Evolutionary conservation across 2,797 vertebrate genomes (phyloP).

Genomic region (Notamacropus eugenii): DNA sequence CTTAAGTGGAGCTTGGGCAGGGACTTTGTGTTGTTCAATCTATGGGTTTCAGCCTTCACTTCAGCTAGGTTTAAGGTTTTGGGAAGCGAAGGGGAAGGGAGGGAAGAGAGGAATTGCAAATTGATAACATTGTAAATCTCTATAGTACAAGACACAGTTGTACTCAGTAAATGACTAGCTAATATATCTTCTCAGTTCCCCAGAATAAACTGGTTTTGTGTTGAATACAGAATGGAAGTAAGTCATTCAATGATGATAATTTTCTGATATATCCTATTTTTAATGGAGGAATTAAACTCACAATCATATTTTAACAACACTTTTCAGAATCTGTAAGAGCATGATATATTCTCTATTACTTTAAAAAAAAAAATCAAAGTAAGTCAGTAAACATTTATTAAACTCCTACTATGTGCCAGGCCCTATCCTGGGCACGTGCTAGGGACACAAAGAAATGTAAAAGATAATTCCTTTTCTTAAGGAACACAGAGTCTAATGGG

Average conservation of each 20-base stretch:
- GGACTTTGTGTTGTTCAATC: too few relatives aligned
- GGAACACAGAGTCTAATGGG: too few relatives aligned
- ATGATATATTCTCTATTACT: slow-evolving; percentile 1
- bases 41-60: too few relatives aligned
- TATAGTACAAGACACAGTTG: neutral
- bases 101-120: neutral
- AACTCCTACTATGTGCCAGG: too few relatives aligned
- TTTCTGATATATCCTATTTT: slow-evolving; percentile 25
- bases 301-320: slow-evolving; percentile 49
- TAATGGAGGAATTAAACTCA: slow-evolving; percentile 40
- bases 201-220: neutral
- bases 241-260: slow-evolving; percentile 6
- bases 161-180: slow-evolving; percentile 52
- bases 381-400: too few relatives aligned
- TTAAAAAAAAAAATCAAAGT: neutral
- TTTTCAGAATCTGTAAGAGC: slow-evolving; percentile 7
- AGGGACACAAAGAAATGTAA: too few relatives aligned
- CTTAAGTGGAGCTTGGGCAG: too few relatives aligned
- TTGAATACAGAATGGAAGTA: slow-evolving; percentile 56
- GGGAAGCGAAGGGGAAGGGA: too few relatives aligned
- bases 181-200: slow-evolving; percentile 33
- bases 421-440: too few relatives aligned
- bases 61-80: too few relatives aligned
- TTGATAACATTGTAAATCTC: slow-evolving; percentile 17
- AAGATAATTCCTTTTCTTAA: too few relatives aligned